These are phyloP conservation scores for Anthophora plumipes DNA, from an alignment of 2,888 invertebrate genomes.

Conservation along the genomic window DNA sequence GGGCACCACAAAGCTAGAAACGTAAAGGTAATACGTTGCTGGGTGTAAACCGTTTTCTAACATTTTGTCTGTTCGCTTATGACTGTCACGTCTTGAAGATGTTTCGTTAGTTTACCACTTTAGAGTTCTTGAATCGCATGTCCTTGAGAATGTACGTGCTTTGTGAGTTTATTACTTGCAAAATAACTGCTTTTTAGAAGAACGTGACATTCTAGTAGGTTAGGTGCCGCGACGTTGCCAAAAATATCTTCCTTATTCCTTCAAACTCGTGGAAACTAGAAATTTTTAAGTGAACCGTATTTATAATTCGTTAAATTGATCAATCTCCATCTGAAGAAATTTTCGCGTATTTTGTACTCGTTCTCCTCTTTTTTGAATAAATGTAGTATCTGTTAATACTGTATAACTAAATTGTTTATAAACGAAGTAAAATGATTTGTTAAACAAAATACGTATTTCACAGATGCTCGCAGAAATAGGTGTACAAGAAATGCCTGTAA, in stretches of 20 bases:
- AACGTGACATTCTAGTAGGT: constrained; percentile 8
- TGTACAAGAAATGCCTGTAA: too few species aligned
- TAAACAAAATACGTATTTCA: too few species aligned
- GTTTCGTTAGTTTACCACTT: constrained; percentile 50
- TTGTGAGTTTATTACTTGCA: constrained; percentile 38
- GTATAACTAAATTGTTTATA: too few species aligned
- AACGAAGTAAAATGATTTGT: too few species aligned
- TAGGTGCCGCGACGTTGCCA: not conserved
- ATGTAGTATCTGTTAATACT: too few species aligned
- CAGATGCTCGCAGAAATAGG: too few species aligned
- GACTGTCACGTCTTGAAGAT: constrained; percentile 40
- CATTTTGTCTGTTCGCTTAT: constrained; percentile 30
- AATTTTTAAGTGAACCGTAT: not conserved
- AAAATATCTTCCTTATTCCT: not conserved
- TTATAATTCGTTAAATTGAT: not conserved
- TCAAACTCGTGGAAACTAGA: not conserved
- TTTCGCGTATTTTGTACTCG: too few species aligned
- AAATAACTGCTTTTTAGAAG: constrained; percentile 36
- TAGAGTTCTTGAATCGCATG: constrained; percentile 32
- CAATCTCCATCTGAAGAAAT: too few species aligned
- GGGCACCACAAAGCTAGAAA: not conserved
- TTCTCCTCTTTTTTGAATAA: too few species aligned
- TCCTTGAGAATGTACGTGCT: constrained; percentile 42
- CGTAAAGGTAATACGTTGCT: not conserved
- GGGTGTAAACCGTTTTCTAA: constrained; percentile 9